These are phyloP conservation scores for Crotalus tigris DNA, from an alignment of 2,113 vertebrate species.

Conservation along the genomic window DNA sequence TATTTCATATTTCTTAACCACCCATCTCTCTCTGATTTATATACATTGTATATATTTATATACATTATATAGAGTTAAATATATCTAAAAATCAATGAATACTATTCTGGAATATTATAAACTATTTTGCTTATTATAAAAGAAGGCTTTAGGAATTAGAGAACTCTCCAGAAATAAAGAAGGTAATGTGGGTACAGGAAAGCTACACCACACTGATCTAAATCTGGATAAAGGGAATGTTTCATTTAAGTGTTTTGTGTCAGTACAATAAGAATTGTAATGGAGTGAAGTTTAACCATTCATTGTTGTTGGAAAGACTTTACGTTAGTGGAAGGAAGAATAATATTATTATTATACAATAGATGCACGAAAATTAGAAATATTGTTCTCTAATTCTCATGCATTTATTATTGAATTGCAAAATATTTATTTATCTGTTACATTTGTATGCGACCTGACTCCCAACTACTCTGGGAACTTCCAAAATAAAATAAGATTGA, in stretches of 20 bases:
- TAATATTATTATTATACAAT: not conserved
- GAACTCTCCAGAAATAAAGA: not conserved
- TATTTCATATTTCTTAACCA: not conserved
- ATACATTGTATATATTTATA: no score
- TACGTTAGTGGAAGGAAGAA: not conserved
- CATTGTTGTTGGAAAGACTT: not conserved
- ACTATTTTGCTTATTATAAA: not conserved
- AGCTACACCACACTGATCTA: not conserved
- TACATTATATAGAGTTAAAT: no score
- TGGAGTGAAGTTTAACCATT: not conserved
- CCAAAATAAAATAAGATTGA: not conserved
- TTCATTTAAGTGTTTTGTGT: not conserved
- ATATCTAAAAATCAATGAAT: not conserved
- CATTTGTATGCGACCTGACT: not conserved
- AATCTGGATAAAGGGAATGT: not conserved
- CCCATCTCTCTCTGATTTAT: not conserved
- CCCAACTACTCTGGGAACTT: not conserved
- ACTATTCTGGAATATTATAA: not conserved
- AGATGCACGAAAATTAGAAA: no score
- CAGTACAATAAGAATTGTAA: not conserved
- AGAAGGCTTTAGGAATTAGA: not conserved
- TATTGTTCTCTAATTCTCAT: not conserved
- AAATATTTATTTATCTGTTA: not conserved
- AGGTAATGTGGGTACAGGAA: not conserved
- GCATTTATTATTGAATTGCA: not conserved